Percentiles rank a stretch among this genome's conserved stretches.
phyloP scores from a whole-genome alignment of 1,140 invertebrate genomes.

The Drosophila ironensis region DNA sequence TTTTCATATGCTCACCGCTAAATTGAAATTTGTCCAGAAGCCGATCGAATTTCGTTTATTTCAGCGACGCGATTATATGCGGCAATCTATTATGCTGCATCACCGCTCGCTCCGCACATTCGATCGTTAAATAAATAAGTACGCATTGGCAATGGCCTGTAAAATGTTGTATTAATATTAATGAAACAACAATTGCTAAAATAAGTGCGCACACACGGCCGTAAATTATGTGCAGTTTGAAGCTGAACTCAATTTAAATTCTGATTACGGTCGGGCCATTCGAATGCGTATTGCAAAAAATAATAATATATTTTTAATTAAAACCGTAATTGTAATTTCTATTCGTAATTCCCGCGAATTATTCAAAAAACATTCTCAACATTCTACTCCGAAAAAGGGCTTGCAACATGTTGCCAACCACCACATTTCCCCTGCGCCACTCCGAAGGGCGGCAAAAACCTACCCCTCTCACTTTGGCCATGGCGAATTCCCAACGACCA shows the following conservation, averaged over 20 bases:
- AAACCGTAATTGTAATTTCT: slow-evolving; percentile 38
- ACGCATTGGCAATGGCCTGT: slow-evolving; percentile 36
- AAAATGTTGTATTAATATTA: slow-evolving; percentile 54
- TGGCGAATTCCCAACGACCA: no score
- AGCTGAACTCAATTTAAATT: slow-evolving; percentile 35
- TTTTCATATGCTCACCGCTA: slow-evolving; percentile 9
- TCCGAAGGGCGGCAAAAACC: slow-evolving; percentile 15
- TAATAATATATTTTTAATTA: slow-evolving; percentile 21
- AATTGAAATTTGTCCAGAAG: slow-evolving; percentile 34
- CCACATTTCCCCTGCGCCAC: slow-evolving; percentile 18
- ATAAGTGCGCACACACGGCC: slow-evolving; percentile 6
- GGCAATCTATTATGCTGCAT: slow-evolving; percentile 6
- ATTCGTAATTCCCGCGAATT: neutral
- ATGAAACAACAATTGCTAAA: slow-evolving; percentile 37
- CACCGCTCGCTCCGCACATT: neutral
- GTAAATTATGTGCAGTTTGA: slow-evolving; percentile 36
- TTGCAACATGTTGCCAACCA: slow-evolving; percentile 13
- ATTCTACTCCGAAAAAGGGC: slow-evolving; percentile 41
- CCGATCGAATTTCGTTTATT: slow-evolving; percentile 27
- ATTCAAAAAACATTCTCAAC: slow-evolving; percentile 1
- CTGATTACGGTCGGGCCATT: slow-evolving; percentile 14
- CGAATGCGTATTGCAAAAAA: slow-evolving; percentile 31
- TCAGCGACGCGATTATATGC: slow-evolving; percentile 20
- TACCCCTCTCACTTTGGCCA: no score
- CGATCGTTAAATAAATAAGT: slow-evolving; percentile 30